Base-by-base conservation (phyloP, 2,113 vertebrate genomes). In the Acrocephalus kingi region DNA sequence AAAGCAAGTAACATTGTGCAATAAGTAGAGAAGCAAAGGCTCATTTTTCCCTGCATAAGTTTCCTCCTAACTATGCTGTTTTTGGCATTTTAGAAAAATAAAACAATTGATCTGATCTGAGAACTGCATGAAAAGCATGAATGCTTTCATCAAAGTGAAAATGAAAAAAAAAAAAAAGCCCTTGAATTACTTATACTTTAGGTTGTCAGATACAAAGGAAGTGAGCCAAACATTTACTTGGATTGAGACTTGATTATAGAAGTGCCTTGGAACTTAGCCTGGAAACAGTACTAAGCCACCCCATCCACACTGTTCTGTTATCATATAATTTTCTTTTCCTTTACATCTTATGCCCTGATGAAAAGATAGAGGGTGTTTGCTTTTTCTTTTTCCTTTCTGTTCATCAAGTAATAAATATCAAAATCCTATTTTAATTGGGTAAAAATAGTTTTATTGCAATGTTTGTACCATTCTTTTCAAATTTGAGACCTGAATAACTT, bases 31-130 rank as follows among this genome's bases (percentile, higher is more conserved):
- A 89, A 93, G 78, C 7, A 87, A 41, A 33, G 66, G 48, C 51
- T 88, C 33, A 63, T 89, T 82, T 88, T 79, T 78, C 81, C 45
- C 67, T 84, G 69, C 95, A 81, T 90, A 95, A 94, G 48, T 96
- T 97, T 96, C 49, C 59, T 90, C 39, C 52, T 62, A 94, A 82
- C 74, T 94, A 74, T 92, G 75, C 68, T 90, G 62, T 18, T 96
- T 75, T 94, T 95, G 96, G 82, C 95, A 89, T 92, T 92, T 95
- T 62, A 96, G 89, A 96, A 92, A 97, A 97, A 97, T 91, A 91
- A 97, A 97, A 96, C 59, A 95, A 94, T 89, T 97, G 94, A 93
- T 97, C 92, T 95, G 86, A 94, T 96, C 84, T 97, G 94, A 97
- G 97, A 97, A 97, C 69, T 87, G 63, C 89, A 78, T 91, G 90